Evolutionary conservation across 35 echinoderm and acorn worm species (phyloP), one percentile per base, ranked within the genome.

Genomic region (Chiridota heheva): DNA sequence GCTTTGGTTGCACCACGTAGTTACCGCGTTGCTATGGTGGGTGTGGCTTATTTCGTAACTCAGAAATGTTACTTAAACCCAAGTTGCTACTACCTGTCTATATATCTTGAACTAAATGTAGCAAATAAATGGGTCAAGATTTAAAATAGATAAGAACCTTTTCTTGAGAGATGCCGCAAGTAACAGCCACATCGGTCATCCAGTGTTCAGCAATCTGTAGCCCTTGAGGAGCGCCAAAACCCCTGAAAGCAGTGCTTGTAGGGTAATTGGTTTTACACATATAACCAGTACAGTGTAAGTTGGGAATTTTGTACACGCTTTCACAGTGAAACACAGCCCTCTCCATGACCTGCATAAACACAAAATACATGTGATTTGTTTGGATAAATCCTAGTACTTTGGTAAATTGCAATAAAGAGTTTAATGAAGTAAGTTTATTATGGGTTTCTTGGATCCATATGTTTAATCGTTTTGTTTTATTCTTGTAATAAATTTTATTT

Each of bases 181-280:
- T 41, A 8, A 48, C 27, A 25, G 83, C 70, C 6, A 86, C 55
- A 25, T 76, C 83, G 40, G 55, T 59, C 26, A 78, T 78, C 84
- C 72, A 87, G 18, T 27, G 36, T 24, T 69, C 72, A 15, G 58
- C 62, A 7, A 87, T 87, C 7, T 67, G 12, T 34, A 78, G 36
- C 40, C 58, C 72, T 48, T 78, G 72, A 2, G 84, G 84, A 12
- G 48, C 59, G 8, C 84, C 74, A 42, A 67, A 64, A 7, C 72
- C 84, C 32, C 84, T 59, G 17, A 87, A 77, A 16, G 70, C 55
- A 0, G 57, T 74, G 0, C 49, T 60, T 10, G 76, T 49, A 18
- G 80, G 80, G 3, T 77, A 29, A 38, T 86, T 86, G 71, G 84
- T 87, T 39, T 79, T 87, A 44, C 84, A 87, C 32, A 66, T 35